A percentile compares a stretch with the other conserved stretches of the same genome.
phyloP scores from a whole-genome alignment of 2,797 vertebrate species.

The Hozukius guyotensis region DNA sequence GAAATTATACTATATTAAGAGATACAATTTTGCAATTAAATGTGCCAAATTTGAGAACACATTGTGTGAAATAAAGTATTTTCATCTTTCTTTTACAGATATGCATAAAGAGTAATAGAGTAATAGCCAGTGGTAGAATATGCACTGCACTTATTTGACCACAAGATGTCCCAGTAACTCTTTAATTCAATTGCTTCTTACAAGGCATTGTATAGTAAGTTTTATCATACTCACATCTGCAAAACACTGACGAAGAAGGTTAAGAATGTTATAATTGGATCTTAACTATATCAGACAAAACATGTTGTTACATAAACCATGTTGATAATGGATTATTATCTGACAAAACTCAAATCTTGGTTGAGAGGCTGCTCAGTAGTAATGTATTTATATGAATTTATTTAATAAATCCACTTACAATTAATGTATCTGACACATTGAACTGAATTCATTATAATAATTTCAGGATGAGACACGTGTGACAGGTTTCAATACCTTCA shows the following conservation, averaged over 20 bases:
- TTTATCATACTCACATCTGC: not conserved
- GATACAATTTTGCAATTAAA: not conserved
- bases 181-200: not conserved
- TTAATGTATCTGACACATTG: not conserved
- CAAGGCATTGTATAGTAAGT: not conserved
- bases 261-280: not conserved
- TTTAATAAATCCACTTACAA: not conserved
- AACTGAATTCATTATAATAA: not conserved
- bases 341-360: not conserved
- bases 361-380: not conserved
- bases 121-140: not conserved
- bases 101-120: not conserved
- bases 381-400: not conserved
- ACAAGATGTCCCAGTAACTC: constrained; percentile 53
- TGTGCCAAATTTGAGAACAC: not conserved
- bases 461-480: not conserved
- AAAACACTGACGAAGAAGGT: not conserved
- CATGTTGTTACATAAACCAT: not conserved
- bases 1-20: not conserved
- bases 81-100: not conserved
- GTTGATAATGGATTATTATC: not conserved
- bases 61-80: not conserved
- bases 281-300: not conserved
- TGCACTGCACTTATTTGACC: constrained; percentile 36
- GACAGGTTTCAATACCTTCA: not conserved